Evolutionary conservation across 2,113 vertebrate species (phyloP).

Genomic region (Rana temporaria): DNA sequence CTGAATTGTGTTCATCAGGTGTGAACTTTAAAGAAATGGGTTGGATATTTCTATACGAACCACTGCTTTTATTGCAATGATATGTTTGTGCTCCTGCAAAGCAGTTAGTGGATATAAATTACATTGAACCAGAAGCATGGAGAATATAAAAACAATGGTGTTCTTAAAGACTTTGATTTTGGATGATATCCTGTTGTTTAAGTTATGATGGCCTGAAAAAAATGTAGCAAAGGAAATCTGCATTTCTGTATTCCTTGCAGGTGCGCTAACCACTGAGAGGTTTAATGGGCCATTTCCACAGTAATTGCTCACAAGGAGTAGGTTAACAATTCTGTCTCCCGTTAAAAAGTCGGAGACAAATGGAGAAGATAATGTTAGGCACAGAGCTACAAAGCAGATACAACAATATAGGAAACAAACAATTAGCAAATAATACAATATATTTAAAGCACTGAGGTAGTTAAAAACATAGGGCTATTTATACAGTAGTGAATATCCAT

Average conservation of each 20-base stretch:
- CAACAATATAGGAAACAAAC: neutral
- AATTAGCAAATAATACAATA: too few species aligned
- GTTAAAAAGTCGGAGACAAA: constrained; percentile 47
- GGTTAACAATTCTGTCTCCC: constrained; percentile 41
- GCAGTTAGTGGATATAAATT: constrained; percentile 2
- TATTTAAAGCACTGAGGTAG: too few species aligned
- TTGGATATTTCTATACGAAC: neutral
- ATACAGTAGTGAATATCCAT: too few species aligned
- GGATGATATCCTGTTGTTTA: constrained; percentile 29
- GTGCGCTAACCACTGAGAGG: constrained; percentile 40
- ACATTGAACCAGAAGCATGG: neutral
- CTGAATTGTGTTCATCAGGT: neutral
- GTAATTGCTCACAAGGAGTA: constrained; percentile 49
- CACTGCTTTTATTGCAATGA: neutral
- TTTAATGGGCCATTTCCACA: constrained; percentile 50
- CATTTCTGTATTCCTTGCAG: constrained; percentile 38
- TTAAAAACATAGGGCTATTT: too few species aligned
- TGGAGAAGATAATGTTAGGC: constrained; percentile 2
- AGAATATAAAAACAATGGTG: constrained; percentile 32
- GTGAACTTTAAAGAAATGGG: neutral
- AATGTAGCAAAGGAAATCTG: constrained; percentile 14
- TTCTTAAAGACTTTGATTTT: neutral
- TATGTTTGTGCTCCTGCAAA: neutral
- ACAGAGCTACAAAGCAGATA: neutral
- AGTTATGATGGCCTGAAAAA: constrained; percentile 30